Conservation (phyloP, 2,888 invertebrate genomes). For the Andrena minutula region DNA sequence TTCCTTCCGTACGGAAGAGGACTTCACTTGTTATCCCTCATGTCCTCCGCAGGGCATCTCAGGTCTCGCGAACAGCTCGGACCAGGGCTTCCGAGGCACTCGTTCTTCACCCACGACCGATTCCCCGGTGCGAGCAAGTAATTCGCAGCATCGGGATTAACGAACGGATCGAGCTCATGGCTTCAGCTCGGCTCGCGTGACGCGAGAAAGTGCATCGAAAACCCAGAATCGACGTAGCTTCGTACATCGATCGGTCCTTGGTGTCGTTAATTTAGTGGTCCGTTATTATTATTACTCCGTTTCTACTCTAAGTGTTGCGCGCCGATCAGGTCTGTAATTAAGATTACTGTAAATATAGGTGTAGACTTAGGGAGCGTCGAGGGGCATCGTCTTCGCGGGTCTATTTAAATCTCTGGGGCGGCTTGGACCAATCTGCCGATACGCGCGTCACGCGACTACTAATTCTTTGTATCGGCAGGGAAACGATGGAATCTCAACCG, state of each 20-base stretch:
- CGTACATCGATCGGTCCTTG: constrained; percentile 50
- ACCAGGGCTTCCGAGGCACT: constrained; percentile 46
- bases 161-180: neutral
- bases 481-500: neutral
- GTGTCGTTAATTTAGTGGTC: constrained; percentile 47
- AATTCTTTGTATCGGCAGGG: neutral
- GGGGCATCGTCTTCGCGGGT: neutral
- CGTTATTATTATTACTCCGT: constrained; percentile 5
- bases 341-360: constrained; percentile 58
- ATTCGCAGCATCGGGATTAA: neutral
- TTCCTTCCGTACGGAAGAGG: constrained; percentile 51
- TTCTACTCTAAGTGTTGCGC: constrained; percentile 36
- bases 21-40: constrained; percentile 36
- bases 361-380: constrained; percentile 23
- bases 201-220: constrained; percentile 36
- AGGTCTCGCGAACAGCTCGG: constrained; percentile 58
- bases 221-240: constrained; percentile 29
- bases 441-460: neutral
- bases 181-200: neutral
- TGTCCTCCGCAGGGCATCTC: constrained; percentile 57
- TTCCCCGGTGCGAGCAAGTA: neutral
- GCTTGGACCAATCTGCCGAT: neutral
- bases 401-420: constrained; percentile 34
- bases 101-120: constrained; percentile 1
- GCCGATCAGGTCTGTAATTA: constrained; percentile 52